Evolutionary conservation across 2,888 invertebrate genomes (phyloP), one percentile per base, ranked within the genome.

Genomic region (Thymelicus acteon): DNA sequence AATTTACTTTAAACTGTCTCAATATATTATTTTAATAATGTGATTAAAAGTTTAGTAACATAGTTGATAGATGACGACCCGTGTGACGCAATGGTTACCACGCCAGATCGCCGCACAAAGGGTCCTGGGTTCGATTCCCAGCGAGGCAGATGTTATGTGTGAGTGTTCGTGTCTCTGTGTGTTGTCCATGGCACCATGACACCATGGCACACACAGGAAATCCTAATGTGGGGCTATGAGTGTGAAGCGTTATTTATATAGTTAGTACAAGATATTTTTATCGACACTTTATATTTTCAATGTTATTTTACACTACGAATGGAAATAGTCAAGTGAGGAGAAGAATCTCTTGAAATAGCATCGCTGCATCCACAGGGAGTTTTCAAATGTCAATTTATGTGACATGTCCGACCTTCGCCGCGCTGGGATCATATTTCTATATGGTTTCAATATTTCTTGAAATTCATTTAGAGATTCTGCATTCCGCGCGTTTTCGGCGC

Each of bases 311-410:
- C 10, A 37, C 13, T n/a, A 13, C n/a, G 39, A n/a, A 40, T 44
- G n/a, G 40, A 54, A 47, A 19, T 47, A 8, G 31, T 10, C 8
- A 44, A 47, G 8, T 57, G 65, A 24, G 40, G 6, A 44, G 44
- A 8, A 12, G 60, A 39, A 40, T 39, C 49, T 24, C 67, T 40
- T 7, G 37, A 67, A 67, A 67, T 67, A 60, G 60, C 60, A 48
- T n/a, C 62, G 13, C 15, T 60, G 49, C 49, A 67, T 60, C 67
- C 49, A 24, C 19, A 6, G 67, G 60, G 67, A 60, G 47, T 39
- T 63, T 60, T 63, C 49, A 10, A 39, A 60, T 67, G 19, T 60
- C 67, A 67, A 60, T 67, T 60, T 60, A 67, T 60, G 39, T 7
- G 40, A 39, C 37, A 24, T 37, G 24, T 67, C 37, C 31, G 47